These are phyloP conservation scores for Drosophila leontia DNA, from an alignment of 1,140 invertebrate genomes.

Conservation along the genomic window DNA sequence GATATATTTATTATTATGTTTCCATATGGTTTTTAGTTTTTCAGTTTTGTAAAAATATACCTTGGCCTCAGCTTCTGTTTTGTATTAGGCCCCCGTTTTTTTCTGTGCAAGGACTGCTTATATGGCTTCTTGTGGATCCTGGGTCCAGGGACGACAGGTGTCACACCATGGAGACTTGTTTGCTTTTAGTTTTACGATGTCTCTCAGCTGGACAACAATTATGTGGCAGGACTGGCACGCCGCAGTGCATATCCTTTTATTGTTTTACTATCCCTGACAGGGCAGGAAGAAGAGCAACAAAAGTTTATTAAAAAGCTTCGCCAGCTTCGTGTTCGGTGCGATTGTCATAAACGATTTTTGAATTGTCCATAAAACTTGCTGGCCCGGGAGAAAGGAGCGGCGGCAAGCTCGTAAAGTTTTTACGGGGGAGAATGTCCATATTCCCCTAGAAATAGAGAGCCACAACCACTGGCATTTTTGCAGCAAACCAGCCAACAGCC, in stretches of 20 bases:
- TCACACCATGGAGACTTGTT: slow-evolving; percentile 57
- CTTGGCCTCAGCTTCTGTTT: not conserved
- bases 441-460: slow-evolving; percentile 7
- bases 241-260: slow-evolving; percentile 47
- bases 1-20: too few species aligned
- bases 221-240: slow-evolving; percentile 45
- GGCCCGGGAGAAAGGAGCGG: slow-evolving; percentile 23
- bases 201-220: slow-evolving; percentile 52
- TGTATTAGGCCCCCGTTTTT: not conserved
- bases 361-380: slow-evolving; percentile 78
- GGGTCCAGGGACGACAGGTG: slow-evolving; percentile 31
- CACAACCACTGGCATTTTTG: slow-evolving; percentile 18
- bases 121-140: slow-evolving; percentile 16
- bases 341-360: slow-evolving; percentile 84
- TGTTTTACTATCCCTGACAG: slow-evolving; percentile 51
- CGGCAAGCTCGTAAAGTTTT: slow-evolving; percentile 60
- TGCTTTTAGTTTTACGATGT: slow-evolving; percentile 65
- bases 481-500: not conserved
- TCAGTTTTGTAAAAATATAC: not conserved
- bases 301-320: slow-evolving; percentile 70
- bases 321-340: slow-evolving; percentile 50
- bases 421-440: slow-evolving; percentile 43
- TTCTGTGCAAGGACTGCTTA: slow-evolving; percentile 5
- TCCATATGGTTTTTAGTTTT: too few species aligned
- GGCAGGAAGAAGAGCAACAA: slow-evolving; percentile 27